Evolutionary conservation across 2,113 vertebrate species (phyloP), one percentile per base, ranked within the genome.

Genomic region (Pteronura brasiliensis): DNA sequence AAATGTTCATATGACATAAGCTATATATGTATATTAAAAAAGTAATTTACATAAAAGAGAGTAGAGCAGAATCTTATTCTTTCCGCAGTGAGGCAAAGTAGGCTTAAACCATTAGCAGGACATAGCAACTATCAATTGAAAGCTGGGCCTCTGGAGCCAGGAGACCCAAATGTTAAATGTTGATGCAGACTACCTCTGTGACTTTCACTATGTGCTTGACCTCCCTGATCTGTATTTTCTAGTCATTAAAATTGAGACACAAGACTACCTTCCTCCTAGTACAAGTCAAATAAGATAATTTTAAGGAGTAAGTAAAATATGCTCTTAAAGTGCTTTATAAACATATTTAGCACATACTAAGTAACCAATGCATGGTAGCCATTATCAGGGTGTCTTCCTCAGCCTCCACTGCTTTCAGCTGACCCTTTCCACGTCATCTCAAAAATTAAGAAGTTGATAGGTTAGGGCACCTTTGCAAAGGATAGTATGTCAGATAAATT

Each of bases 1-100:
- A 96, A 90, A 96, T 91, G 36, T 80, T 74, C 44, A 6, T 82
- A 15, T 80, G 36, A 71, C 29, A 23, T 57, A 86, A 93, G 23
- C 15, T 72, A 79, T 29, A 12, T 12, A 14, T 87, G 14, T 82
- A 27, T 31, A 36, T 49, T 39, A n/a, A 59, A 52, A 82, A 92
- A 87, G 17, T 36, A 84, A 79, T 82, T 34, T 52, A 42, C 18
- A 34, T 11, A 21, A 42, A 55, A 44, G n/a, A 82, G 7, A 55
- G 34, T 21, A 8, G 4, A 52, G 11, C 12, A 20, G 34, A 93
- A 65, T 74, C 36, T 31, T 10, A 1, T 44, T 55, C 25, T 87
- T 61, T 71, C 82, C n/a, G 31, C 57, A 14, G 7, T n/a, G 76
- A 93, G 21, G 44, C n/a, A 29, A 69, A 76, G 69, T 9, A n/a